phyloP scores from a whole-genome alignment of 2,888 invertebrate species.

The Aphidoletes aphidimyza region DNA sequence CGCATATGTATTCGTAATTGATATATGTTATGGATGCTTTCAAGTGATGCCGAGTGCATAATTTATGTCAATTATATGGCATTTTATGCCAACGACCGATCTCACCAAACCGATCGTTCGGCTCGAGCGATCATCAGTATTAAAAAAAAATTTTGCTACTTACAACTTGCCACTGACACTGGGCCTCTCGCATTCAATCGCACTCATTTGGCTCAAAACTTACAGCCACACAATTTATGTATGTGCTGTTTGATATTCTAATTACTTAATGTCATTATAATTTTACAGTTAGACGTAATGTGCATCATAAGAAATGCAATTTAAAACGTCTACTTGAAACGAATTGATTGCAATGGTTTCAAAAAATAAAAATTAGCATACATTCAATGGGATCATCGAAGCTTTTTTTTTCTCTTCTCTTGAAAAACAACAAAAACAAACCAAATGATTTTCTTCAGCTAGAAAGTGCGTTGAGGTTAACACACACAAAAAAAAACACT shows the following conservation, averaged over 20 bases:
- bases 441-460: too few species aligned
- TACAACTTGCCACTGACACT: too few species aligned
- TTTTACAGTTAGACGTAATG: conserved; percentile 40
- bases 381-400: not conserved
- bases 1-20: conserved; percentile 43
- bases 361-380: not conserved
- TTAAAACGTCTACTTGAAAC: conserved; percentile 38
- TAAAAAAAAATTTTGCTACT: too few species aligned
- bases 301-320: conserved; percentile 43
- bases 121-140: too few species aligned
- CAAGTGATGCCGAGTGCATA: conserved; percentile 51
- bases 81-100: conserved; percentile 46
- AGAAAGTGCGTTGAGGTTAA: too few species aligned
- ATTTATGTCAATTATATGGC: conserved; percentile 47
- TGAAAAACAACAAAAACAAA: not conserved
- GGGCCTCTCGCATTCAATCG: not conserved
- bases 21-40: conserved; percentile 47
- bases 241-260: conserved; percentile 45
- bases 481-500: too few species aligned
- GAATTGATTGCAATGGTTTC: not conserved
- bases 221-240: not conserved
- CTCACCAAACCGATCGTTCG: not conserved
- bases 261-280: conserved; percentile 51
- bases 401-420: too few species aligned
- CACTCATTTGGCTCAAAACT: not conserved